Evolutionary conservation across 1,140 invertebrate species (phyloP).

Genomic region (Drosophila miranda): DNA sequence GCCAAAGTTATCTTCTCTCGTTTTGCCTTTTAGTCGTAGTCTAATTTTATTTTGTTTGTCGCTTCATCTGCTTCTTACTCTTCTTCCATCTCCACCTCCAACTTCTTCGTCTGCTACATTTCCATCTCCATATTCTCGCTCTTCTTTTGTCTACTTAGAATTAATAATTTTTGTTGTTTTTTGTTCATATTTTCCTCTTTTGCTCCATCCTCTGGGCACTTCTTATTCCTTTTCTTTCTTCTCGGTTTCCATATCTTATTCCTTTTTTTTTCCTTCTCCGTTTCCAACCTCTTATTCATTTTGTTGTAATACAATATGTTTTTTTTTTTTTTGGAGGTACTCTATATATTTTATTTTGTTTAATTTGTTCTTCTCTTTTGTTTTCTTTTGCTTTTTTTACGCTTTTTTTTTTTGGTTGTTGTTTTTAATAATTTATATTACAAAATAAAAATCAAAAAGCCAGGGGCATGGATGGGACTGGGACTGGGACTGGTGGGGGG

Average conservation of each 20-base stretch:
- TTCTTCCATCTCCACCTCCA: background rate
- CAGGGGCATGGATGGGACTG: background rate
- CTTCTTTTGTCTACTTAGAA: constrained; percentile 68
- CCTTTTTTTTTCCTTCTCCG: constrained; percentile 1
- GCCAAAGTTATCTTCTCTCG: constrained; percentile 36
- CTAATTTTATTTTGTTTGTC: constrained; percentile 53
- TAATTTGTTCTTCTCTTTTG: constrained; percentile 14
- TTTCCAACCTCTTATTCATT: constrained; percentile 15
- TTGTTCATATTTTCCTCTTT: constrained; percentile 27
- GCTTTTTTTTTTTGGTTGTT: constrained; percentile 6
- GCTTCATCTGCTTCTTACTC: constrained; percentile 27
- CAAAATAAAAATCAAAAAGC: constrained; percentile 30
- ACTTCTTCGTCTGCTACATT: background rate
- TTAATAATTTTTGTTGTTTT: constrained; percentile 70
- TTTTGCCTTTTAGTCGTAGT: constrained; percentile 51
- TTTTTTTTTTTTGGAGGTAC: constrained; percentile 35
- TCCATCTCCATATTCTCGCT: no score
- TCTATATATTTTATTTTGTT: constrained; percentile 12
- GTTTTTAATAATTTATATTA: constrained; percentile 37
- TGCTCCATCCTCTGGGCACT: constrained; percentile 1
- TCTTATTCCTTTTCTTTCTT: constrained; percentile 9
- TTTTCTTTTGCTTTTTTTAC: constrained; percentile 30
- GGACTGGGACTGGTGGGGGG: background rate
- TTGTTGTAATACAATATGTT: constrained; percentile 50
- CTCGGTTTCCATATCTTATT: background rate